Conservation (phyloP, 2,888 invertebrate genomes). For the Strigamia maritima region DNA sequence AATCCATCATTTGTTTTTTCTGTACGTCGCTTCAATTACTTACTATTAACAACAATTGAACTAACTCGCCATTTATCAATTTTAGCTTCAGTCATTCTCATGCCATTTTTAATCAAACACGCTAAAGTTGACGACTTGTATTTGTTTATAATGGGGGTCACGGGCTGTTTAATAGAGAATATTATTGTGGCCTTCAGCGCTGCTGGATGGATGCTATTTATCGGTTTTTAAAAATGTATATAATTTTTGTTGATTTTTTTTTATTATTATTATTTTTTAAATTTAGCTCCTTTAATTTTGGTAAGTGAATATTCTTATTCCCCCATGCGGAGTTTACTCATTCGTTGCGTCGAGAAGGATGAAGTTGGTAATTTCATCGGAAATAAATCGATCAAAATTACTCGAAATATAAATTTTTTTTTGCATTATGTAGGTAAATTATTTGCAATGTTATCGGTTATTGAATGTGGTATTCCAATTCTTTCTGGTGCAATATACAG, state of each 20-base stretch:
- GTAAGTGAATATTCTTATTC: neutral
- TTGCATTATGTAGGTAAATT: constrained; percentile 9
- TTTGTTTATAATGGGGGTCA: neutral
- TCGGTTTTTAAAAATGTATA: too few species aligned
- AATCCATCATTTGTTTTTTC: neutral
- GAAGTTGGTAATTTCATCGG: constrained; percentile 38
- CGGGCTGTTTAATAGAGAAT: neutral
- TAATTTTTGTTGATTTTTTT: too few species aligned
- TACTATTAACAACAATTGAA: too few species aligned
- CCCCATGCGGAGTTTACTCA: constrained; percentile 36
- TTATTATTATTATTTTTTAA: too few species aligned
- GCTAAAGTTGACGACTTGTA: neutral
- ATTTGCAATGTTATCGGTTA: constrained; percentile 24
- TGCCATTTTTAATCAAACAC: constrained; percentile 18
- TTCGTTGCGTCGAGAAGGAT: constrained; percentile 18
- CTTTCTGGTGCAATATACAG: constrained; percentile 33
- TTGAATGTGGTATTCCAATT: constrained; percentile 35
- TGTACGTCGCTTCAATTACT: neutral
- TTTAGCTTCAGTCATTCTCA: constrained; percentile 1
- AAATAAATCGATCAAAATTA: neutral
- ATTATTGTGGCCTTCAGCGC: constrained; percentile 34
- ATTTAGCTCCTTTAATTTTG: constrained; percentile 25
- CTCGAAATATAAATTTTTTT: neutral
- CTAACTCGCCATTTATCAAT: too few species aligned
- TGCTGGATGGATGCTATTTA: constrained; percentile 37